Evolutionary conservation across 2,888 invertebrate genomes (phyloP), one percentile per base, ranked within the genome.

Genomic region (Dorcus parallelipipedus): DNA sequence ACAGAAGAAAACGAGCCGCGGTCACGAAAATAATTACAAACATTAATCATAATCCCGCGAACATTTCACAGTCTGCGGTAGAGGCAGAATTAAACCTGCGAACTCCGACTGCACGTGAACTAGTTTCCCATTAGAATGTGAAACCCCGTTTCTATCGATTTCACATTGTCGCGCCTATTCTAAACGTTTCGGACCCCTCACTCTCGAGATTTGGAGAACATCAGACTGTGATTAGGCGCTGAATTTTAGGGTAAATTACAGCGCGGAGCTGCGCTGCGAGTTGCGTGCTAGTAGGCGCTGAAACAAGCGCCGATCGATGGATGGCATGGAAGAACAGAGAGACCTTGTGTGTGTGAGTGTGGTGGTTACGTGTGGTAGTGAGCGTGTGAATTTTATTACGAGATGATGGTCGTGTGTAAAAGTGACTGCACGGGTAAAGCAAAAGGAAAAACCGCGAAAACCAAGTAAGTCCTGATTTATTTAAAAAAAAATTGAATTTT

Each of bases 61-160:
- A 42, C 52, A 50, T 47, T 41, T 64, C 66, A 64, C 63, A 65
- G 56, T 63, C 64, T 66, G 49, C 52, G 56, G 57, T 54, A 52
- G 55, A 39, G 52, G 54, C 60, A 59, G 59, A 63, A 60, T 63
- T 63, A 59, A 60, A 43, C 50, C 20, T 42, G 38, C 54, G 50
- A 42, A 53, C 48, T 55, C 53, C 52, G 43, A 52, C 41, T 47
- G 52, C 52, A 57, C 62, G 54, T 65, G 66, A 67, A 67, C 67
- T 67, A 69, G 64, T 64, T 69, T 64, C 54, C 58, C 50, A 58
- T 68, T 65, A 69, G 69, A 69, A 65, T 67, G 68, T 69, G 68
- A 69, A 60, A 55, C 59, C 54, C n/a, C 61, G 56, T 58, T 58
- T 60, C 64, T 65, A 69, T 69, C 61, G 69, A 69, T 69, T 68